Evolutionary conservation across 2,113 vertebrate genomes (phyloP), one percentile per base, ranked within the genome.

Genomic region (Vireo altiloquus): DNA sequence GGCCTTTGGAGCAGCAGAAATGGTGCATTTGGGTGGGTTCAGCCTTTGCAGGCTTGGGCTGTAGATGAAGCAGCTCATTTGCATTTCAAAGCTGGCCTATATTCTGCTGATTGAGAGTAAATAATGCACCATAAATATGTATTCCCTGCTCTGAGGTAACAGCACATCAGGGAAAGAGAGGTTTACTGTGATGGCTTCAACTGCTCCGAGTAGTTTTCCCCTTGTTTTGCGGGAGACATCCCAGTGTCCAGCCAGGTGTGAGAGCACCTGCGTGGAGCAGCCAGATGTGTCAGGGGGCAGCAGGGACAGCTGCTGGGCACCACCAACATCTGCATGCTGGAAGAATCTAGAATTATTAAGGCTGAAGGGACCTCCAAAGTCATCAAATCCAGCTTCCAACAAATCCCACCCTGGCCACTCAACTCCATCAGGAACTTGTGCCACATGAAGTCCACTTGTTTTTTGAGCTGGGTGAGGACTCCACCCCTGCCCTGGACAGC

Each of bases 21-120:
- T 30, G 64, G 46, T 23, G 35, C 8, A 0, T 52, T 64, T n/a
- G 57, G 56, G 69, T 65, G 31, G 52, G 35, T 47, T 69, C 87
- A 63, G 46, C 27, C 80, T 59, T 19, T 11, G 50, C 52, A 44
- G 3, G 10, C 40, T 68, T 24, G 40, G 81, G 40, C 57, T 91
- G 61, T 20, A 39, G 76, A 64, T 44, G 77, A 27, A 60, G 86
- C 82, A 63, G n/a, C 44, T 82, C 13, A 72, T 94, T 89, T 96
- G 72, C 87, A 76, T 87, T 82, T 94, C 92, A 96, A 95, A 95
- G 91, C 61, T 92, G 93, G 52, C 83, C 81, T 89, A 75, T 64
- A 95, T 95, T 94, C 75, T 75, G 60, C 89, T 91, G 61, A 37
- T 84, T 40, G 75, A 83, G 76, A 80, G 61, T 89, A 94, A 92